Evolutionary conservation across 1,140 invertebrate genomes (phyloP).

Genomic region (Drosophila sturtevanti): DNA sequence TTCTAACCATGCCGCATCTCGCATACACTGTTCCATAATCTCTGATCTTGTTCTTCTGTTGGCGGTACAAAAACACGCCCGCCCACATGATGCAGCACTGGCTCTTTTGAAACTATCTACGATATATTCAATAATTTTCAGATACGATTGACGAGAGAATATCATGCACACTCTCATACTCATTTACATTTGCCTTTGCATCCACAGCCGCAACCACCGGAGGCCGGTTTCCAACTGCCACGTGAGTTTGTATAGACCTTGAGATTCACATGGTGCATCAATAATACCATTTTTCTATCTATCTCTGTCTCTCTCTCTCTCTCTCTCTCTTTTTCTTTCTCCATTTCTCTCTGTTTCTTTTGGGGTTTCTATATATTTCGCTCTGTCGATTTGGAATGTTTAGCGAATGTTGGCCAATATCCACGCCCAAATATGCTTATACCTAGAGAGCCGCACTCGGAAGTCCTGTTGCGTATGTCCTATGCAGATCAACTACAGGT

Average conservation of each 20-base stretch:
- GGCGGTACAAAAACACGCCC: constrained; percentile 22
- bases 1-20: constrained; percentile 40
- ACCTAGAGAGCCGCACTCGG: constrained; percentile 82
- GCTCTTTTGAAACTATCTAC: constrained; percentile 81
- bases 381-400: background rate
- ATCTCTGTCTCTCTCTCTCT: constrained; percentile 8
- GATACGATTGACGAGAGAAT: constrained; percentile 83
- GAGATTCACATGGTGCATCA: constrained; percentile 16
- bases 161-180: constrained; percentile 88
- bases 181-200: constrained; percentile 94
- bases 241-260: constrained; percentile 83
- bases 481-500: constrained; percentile 83
- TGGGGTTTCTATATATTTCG: background rate
- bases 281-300: constrained; percentile 11
- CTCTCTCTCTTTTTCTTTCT: background rate
- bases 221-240: constrained; percentile 85
- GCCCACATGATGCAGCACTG: constrained; percentile 59
- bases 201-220: constrained; percentile 90
- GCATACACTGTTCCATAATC: constrained; percentile 43
- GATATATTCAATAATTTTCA: constrained; percentile 82
- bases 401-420: constrained; percentile 83
- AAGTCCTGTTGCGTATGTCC: constrained; percentile 82
- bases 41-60: constrained; percentile 44
- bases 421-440: constrained; percentile 83
- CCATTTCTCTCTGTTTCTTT: background rate